These are phyloP conservation scores for Eubucco bourcierii DNA, from an alignment of 2,113 vertebrate genomes.

Conservation along the genomic window DNA sequence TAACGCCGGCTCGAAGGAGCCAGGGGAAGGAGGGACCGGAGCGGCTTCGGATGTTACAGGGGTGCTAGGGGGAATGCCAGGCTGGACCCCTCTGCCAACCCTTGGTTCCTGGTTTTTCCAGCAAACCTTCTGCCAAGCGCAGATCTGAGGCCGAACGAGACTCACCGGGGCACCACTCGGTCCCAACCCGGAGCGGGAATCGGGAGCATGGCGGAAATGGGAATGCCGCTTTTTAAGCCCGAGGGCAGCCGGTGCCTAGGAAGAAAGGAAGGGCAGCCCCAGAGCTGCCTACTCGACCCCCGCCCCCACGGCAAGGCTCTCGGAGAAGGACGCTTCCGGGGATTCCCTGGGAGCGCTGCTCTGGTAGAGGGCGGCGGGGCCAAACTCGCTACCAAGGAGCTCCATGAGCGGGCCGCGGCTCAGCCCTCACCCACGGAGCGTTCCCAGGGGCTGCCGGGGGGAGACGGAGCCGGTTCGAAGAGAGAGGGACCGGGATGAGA, in stretches of 20 bases:
- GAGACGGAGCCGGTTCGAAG: background rate
- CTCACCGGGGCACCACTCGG: background rate
- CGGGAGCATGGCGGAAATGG: background rate
- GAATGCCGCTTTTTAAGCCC: background rate
- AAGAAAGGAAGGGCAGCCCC: background rate
- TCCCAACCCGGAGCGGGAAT: background rate
- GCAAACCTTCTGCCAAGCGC: background rate
- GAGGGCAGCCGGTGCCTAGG: background rate
- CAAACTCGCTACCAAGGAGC: conserved; percentile 72
- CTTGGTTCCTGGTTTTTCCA: background rate
- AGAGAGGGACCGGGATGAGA: background rate
- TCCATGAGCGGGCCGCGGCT: conserved; percentile 38
- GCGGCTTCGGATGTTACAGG: background rate
- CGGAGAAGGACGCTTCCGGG: background rate
- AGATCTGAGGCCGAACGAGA: background rate
- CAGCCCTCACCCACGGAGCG: background rate
- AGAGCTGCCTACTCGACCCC: background rate
- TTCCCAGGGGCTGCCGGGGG: background rate
- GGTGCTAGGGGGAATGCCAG: background rate
- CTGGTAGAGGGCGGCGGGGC: conserved; percentile 64
- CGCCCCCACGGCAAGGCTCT: background rate
- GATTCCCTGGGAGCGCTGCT: background rate
- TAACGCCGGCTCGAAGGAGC: background rate
- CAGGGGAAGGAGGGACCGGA: background rate
- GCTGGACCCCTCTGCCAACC: background rate